Evolutionary conservation across 2,888 invertebrate species (phyloP).

Genomic region (Pheosia gnoma): DNA sequence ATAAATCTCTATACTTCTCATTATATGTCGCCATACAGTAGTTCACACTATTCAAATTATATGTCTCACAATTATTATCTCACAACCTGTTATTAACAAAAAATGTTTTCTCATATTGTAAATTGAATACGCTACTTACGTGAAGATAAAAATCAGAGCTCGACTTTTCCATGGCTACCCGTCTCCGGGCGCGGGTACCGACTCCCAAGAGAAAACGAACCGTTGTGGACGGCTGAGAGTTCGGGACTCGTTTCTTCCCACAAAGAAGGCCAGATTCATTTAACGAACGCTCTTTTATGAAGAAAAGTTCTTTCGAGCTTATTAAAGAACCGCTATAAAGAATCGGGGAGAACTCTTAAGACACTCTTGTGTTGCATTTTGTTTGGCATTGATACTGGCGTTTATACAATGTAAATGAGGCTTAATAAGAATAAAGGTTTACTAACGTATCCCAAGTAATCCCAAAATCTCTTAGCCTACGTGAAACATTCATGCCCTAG

Average conservation of each 20-base stretch:
- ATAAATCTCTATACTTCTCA: too few species aligned
- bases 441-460: too few species aligned
- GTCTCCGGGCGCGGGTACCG: slow-evolving; percentile 55
- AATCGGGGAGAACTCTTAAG: slow-evolving; percentile 53
- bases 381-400: slow-evolving; percentile 18
- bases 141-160: slow-evolving; percentile 51
- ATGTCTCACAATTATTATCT: too few species aligned
- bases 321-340: slow-evolving; percentile 67
- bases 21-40: too few species aligned
- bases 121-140: slow-evolving; percentile 21
- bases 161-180: slow-evolving; percentile 48
- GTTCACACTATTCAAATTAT: too few species aligned
- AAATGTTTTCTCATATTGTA: too few species aligned
- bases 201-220: slow-evolving; percentile 66
- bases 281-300: slow-evolving; percentile 68
- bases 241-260: slow-evolving; percentile 65
- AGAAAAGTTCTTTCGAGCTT: slow-evolving; percentile 71
- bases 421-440: too few species aligned
- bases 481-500: too few species aligned
- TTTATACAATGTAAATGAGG: not conserved
- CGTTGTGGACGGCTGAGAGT: slow-evolving; percentile 66
- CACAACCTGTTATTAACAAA: too few species aligned
- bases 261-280: slow-evolving; percentile 74
- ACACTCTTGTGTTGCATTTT: slow-evolving; percentile 49
- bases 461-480: too few species aligned